Conservation (phyloP, 2,113 vertebrate species). For the Ifrita kowaldi region DNA sequence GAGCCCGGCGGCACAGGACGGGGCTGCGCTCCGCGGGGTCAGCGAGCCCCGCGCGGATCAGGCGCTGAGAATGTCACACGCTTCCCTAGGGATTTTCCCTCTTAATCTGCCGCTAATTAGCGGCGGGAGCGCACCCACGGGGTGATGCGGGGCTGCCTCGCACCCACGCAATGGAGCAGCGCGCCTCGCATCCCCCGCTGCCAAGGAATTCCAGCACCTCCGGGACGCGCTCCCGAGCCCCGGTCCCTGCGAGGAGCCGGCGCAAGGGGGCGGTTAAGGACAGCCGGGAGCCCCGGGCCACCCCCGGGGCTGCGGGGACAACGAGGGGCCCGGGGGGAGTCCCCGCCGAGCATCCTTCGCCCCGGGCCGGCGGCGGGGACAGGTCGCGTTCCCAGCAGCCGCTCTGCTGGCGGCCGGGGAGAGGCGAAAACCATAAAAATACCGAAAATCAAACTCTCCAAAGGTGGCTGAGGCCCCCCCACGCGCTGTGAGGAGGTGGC, state of each 20-base stretch:
- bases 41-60: not conserved
- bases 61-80: constrained; percentile 22
- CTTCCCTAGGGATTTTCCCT: not conserved
- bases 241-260: not conserved
- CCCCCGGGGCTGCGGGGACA: not conserved
- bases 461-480: not conserved
- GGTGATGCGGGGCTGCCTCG: not conserved
- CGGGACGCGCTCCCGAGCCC: not conserved
- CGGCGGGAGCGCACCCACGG: not conserved
- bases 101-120: constrained; percentile 29
- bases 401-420: not conserved
- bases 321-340: not conserved
- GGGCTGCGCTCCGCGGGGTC: not conserved
- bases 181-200: not conserved
- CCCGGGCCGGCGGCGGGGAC: not conserved
- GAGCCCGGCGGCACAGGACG: not conserved
- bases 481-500: not conserved
- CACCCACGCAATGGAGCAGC: not conserved
- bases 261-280: constrained; percentile 52
- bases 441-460: fast-evolving
- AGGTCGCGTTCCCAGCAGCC: not conserved
- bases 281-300: not conserved
- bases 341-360: not conserved
- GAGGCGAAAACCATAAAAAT: fast-evolving
- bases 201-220: not conserved